Evolutionary conservation across 2,113 vertebrate genomes (phyloP).

Genomic region (Fukomys damarensis): DNA sequence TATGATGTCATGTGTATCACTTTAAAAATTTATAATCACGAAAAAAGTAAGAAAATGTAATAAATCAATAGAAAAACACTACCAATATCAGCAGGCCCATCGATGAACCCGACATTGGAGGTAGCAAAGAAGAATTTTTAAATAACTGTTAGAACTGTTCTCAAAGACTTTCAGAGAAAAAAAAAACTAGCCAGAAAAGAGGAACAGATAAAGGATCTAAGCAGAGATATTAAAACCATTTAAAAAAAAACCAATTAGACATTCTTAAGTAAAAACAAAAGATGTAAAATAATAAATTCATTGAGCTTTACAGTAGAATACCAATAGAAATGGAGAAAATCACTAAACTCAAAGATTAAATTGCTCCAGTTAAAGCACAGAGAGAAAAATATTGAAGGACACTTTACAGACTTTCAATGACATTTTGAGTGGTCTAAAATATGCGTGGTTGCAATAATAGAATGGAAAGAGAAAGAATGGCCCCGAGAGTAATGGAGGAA

Average conservation of each 20-base stretch:
- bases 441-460: neutral
- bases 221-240: neutral
- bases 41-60: neutral
- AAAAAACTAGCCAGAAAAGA: neutral
- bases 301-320: neutral
- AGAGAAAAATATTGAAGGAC: neutral
- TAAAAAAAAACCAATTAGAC: neutral
- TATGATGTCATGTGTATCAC: neutral
- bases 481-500: neutral
- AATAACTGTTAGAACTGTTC: neutral
- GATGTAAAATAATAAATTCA: neutral
- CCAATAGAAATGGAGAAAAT: neutral
- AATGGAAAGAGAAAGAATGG: neutral
- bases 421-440: neutral
- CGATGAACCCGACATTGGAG: neutral
- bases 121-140: neutral
- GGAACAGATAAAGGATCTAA: neutral
- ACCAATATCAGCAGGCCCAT: neutral
- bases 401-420: neutral
- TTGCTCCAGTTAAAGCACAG: neutral
- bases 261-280: neutral
- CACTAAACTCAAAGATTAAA: neutral
- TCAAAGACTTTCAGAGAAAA: constrained; percentile 1
- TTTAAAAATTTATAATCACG: neutral
- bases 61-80: neutral